A percentile compares a stretch with the other conserved stretches of the same genome.
Evolutionary conservation across 2,797 vertebrate species (phyloP).

Genomic region (Anabacerthia variegaticeps): DNA sequence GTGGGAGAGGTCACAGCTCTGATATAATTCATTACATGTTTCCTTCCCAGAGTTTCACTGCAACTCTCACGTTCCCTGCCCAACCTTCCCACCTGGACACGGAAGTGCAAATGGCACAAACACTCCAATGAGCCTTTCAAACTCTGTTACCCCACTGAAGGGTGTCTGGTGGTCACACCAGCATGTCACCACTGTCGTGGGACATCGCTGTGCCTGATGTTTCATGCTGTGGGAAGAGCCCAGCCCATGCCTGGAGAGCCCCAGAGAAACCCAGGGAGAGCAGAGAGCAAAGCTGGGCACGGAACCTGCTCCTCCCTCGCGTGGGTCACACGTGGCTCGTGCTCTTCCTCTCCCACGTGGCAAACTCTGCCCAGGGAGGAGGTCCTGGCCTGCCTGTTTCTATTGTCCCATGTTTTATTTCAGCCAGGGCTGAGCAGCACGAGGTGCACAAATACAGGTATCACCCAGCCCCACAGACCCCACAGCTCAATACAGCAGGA

Average conservation of each 20-base stretch:
- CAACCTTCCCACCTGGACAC: accelerated
- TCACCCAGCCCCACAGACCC: neutral
- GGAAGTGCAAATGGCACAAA: neutral
- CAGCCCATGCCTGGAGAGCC: accelerated
- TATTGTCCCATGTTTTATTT: neutral
- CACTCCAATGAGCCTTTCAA: neutral
- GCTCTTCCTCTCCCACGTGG: neutral
- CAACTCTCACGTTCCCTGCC: neutral
- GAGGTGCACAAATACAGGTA: neutral
- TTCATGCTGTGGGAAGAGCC: neutral
- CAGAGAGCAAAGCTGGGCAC: neutral
- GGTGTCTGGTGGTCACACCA: no score
- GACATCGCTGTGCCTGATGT: neutral
- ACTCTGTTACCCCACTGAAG: neutral
- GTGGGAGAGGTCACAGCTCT: neutral
- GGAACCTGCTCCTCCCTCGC: accelerated
- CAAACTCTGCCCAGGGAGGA: neutral
- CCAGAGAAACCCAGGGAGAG: neutral
- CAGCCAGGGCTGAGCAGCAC: neutral
- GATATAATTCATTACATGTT: accelerated
- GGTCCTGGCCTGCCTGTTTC: neutral
- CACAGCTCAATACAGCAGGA: neutral
- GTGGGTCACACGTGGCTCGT: accelerated
- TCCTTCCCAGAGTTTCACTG: neutral
- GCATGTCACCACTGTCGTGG: accelerated